Evolutionary conservation across 2,113 vertebrate genomes (phyloP).

Genomic region (Tetrax tetrax): DNA sequence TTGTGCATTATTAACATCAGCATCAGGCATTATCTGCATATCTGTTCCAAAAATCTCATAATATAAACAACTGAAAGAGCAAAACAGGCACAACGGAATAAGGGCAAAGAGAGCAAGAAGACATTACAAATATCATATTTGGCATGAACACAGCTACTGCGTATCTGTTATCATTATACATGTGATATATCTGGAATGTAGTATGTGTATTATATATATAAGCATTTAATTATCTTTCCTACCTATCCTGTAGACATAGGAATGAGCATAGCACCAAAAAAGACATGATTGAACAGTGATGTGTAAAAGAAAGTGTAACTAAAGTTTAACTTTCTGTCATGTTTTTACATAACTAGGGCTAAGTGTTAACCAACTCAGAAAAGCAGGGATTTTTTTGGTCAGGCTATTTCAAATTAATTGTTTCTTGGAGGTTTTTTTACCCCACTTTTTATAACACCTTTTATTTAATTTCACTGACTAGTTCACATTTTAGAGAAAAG

Average conservation of each 20-base stretch:
- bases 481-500: slow-evolving; percentile 22
- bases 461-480: slow-evolving; percentile 17
- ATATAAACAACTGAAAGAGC: not conserved
- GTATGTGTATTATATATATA: not conserved
- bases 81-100: not conserved
- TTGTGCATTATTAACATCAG: not conserved
- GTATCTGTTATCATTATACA: not conserved
- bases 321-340: not conserved
- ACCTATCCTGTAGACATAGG: not conserved
- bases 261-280: not conserved
- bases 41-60: not conserved
- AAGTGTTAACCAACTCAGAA: not conserved
- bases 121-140: not conserved
- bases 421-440: not conserved
- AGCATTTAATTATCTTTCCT: not conserved
- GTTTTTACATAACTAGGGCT: not conserved
- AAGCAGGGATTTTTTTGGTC: slow-evolving; percentile 37
- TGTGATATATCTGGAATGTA: not conserved
- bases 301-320: not conserved
- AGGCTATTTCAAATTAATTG: not conserved
- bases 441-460: not conserved
- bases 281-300: not conserved
- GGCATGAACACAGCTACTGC: not conserved
- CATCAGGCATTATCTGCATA: not conserved
- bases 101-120: not conserved